Conservation (phyloP, 2,797 vertebrate genomes). For the Arctocebus calabarensis region DNA sequence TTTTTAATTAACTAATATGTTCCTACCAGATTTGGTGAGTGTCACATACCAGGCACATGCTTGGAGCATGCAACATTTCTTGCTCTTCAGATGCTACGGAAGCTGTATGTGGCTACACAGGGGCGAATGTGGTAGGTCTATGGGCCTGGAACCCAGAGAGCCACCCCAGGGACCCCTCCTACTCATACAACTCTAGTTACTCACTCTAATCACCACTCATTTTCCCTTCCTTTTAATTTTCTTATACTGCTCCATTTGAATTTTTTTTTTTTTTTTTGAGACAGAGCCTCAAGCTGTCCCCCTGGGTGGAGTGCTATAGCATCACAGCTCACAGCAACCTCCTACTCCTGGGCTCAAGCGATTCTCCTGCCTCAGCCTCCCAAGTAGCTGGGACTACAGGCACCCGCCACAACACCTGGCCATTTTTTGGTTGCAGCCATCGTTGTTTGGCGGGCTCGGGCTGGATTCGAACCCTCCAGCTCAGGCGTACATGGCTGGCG, state of each 20-base stretch:
- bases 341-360: too few species aligned
- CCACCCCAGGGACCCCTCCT: not conserved
- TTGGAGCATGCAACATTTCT: not conserved
- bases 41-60: slow-evolving; percentile 48
- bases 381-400: too few species aligned
- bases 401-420: too few species aligned
- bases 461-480: too few species aligned
- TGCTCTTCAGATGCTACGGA: slow-evolving; percentile 22
- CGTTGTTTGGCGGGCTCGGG: too few species aligned
- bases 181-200: not conserved
- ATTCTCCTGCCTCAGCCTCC: too few species aligned
- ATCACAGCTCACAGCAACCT: too few species aligned
- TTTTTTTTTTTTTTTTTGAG: too few species aligned
- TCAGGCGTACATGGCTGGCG: too few species aligned
- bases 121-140: not conserved
- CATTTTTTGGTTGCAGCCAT: too few species aligned
- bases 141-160: not conserved
- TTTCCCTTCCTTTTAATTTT: not conserved
- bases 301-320: too few species aligned
- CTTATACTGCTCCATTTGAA: not conserved
- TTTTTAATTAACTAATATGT: not conserved
- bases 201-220: not conserved
- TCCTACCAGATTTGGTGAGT: slow-evolving; percentile 60
- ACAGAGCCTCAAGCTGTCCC: too few species aligned
- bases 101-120: not conserved